Conservation (phyloP, 2,888 invertebrate genomes). For the Prosopocoilus inquinatus region DNA sequence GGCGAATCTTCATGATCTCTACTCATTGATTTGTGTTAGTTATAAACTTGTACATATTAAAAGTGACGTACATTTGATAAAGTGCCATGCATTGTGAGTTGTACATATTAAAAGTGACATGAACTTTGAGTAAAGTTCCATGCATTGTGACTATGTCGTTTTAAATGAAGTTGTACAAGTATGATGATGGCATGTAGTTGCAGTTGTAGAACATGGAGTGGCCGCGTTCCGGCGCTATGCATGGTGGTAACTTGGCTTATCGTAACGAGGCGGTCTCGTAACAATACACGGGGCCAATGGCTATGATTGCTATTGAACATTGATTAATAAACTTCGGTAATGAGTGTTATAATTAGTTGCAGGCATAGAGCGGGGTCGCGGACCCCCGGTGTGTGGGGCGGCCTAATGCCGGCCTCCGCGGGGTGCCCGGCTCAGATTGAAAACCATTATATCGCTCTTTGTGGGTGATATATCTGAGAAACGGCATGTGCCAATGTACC, state of each 20-base stretch:
- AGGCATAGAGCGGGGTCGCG: conserved; percentile 32
- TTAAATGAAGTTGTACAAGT: no score
- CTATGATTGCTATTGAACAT: conserved; percentile 46
- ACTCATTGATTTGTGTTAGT: no score
- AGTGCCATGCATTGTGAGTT: no score
- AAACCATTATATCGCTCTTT: conserved; percentile 34
- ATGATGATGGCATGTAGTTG: not conserved
- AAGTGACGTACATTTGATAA: no score
- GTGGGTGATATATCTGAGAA: conserved; percentile 29
- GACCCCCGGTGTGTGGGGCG: conserved; percentile 35
- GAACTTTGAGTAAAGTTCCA: no score
- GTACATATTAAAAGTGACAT: no score
- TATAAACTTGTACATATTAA: no score
- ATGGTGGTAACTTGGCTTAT: not conserved
- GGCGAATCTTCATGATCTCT: no score
- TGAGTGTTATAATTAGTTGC: conserved; percentile 52
- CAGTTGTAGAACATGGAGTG: not conserved
- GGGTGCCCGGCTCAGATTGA: conserved; percentile 33
- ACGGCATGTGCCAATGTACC: conserved; percentile 30
- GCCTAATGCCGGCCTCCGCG: conserved; percentile 42
- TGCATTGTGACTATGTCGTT: no score
- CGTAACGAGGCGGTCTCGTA: conserved; percentile 18
- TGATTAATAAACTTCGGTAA: conserved; percentile 54
- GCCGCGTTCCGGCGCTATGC: not conserved
- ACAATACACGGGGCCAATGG: conserved; percentile 37